Conservation (phyloP, 2,888 invertebrate genomes). For the Drosophila merina region DNA sequence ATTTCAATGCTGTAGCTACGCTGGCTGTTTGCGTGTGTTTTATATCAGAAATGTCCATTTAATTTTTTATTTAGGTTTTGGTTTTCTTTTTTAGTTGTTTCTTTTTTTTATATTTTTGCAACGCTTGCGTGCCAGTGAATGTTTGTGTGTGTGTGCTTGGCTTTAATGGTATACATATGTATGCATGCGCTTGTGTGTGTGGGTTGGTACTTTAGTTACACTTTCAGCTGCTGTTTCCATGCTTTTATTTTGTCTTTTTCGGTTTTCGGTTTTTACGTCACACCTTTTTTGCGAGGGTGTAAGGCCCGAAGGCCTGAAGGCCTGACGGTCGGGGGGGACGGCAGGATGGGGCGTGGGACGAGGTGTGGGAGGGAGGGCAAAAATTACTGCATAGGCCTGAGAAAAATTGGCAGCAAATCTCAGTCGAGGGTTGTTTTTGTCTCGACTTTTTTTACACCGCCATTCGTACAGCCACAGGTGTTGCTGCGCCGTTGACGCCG, state of each 20-base stretch:
- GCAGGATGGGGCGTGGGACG: background rate
- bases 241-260: constrained; percentile 49
- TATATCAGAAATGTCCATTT: constrained; percentile 79
- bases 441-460: constrained; percentile 32
- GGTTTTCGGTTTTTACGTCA: constrained; percentile 31
- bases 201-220: constrained; percentile 62
- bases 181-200: constrained; percentile 21
- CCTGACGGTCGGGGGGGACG: background rate
- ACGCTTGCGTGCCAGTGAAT: constrained; percentile 39
- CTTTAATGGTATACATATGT: constrained; percentile 40
- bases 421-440: constrained; percentile 56
- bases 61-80: constrained; percentile 77
- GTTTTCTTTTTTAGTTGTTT: constrained; percentile 58
- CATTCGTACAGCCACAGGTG: constrained; percentile 67
- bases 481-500: constrained; percentile 44
- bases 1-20: constrained; percentile 46
- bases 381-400: constrained; percentile 51
- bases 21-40: constrained; percentile 29
- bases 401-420: constrained; percentile 66
- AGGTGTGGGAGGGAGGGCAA: background rate
- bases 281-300: constrained; percentile 30
- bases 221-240: constrained; percentile 60
- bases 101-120: constrained; percentile 58
- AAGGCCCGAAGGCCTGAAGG: background rate
- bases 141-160: background rate